Conservation (phyloP, 2,888 invertebrate genomes). For the Oxytorus armatus region DNA sequence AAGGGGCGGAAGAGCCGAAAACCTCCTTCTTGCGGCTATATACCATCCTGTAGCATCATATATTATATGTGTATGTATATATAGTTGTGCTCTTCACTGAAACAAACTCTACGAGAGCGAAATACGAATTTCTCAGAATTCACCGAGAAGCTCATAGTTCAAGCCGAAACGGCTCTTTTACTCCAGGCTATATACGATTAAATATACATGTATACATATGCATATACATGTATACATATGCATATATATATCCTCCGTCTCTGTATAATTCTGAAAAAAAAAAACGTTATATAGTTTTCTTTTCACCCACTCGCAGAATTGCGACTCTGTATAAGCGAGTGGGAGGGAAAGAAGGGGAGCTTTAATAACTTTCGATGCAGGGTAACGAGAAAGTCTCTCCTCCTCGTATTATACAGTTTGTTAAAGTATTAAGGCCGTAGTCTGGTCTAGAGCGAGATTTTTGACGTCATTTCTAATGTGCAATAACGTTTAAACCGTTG, state of each 20-base stretch:
- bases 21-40: conserved; percentile 12
- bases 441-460: too few relatives aligned
- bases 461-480: too few relatives aligned
- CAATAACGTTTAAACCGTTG: too few relatives aligned
- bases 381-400: background rate
- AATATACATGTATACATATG: conserved; percentile 1
- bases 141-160: conserved; percentile 45
- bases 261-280: conserved; percentile 18
- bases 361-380: conserved; percentile 23
- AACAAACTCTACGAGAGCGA: conserved; percentile 25
- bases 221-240: background rate
- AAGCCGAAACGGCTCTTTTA: conserved; percentile 60
- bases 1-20: conserved; percentile 24
- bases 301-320: conserved; percentile 7
- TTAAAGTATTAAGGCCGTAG: too few relatives aligned
- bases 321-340: conserved; percentile 11
- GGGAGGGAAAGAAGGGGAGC: too few relatives aligned
- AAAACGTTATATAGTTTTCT: background rate
- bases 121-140: conserved; percentile 61
- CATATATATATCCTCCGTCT: background rate
- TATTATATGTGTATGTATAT: conserved; percentile 12
- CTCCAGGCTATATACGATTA: background rate
- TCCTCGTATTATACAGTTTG: background rate
- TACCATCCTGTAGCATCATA: background rate
- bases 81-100: conserved; percentile 37